phyloP scores from a whole-genome alignment of 2,113 vertebrate genomes.

The Carassius auratus region DNA sequence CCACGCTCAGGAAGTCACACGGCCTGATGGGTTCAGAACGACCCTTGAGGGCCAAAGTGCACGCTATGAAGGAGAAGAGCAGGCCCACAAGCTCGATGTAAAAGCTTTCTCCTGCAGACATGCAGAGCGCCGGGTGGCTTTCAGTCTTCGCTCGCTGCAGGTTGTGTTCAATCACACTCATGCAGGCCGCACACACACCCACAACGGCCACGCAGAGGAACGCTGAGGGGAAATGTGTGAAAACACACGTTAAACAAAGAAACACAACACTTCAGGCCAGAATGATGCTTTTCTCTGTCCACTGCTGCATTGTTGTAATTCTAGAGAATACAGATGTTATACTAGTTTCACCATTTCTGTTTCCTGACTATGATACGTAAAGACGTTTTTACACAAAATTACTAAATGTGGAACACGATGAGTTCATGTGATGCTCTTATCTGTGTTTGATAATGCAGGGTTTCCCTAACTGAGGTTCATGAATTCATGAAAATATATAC shows the following conservation, averaged over 20 bases:
- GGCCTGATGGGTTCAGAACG: background rate
- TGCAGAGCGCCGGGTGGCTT: background rate
- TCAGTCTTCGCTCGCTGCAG: constrained; percentile 22
- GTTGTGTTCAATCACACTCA: constrained; percentile 54
- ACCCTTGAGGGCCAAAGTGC: constrained; percentile 4
- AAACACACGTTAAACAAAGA: background rate
- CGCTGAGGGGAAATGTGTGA: constrained; percentile 32
- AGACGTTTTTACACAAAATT: background rate
- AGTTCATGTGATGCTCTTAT: background rate
- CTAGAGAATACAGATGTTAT: no score
- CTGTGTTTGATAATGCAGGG: no score
- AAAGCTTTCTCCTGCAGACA: constrained; percentile 62
- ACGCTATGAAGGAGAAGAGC: constrained; percentile 52
- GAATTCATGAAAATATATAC: no score
- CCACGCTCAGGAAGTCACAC: constrained; percentile 22
- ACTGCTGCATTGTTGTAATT: no score
- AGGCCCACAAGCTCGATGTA: constrained; percentile 55
- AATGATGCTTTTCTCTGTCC: background rate
- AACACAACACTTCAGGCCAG: no score
- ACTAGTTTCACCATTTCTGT: no score
- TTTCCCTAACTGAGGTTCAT: no score
- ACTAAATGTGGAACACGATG: background rate
- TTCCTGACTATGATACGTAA: no score
- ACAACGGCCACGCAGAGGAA: constrained; percentile 47
- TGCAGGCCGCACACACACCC: constrained; percentile 50